These are phyloP conservation scores for Drosophila sulfurigaster DNA, from an alignment of 1,140 invertebrate genomes.

Conservation along the genomic window DNA sequence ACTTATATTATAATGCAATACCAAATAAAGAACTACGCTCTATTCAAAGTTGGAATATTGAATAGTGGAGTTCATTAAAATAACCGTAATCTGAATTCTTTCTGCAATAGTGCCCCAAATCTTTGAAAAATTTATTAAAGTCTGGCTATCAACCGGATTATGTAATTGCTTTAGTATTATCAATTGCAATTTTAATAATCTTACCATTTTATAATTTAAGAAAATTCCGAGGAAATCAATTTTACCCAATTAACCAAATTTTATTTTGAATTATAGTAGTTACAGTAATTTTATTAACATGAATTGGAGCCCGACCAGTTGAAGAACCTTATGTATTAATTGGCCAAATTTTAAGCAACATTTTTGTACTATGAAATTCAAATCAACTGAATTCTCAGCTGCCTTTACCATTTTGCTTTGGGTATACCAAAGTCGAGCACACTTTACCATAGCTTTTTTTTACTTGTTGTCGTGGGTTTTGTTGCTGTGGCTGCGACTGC, in stretches of 20 bases:
- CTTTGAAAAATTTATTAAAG: too few relatives aligned
- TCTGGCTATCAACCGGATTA: too few relatives aligned
- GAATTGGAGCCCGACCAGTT: constrained; percentile 88
- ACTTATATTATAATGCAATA: too few relatives aligned
- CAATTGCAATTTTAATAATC: constrained; percentile 87
- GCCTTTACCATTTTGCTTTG: too few relatives aligned
- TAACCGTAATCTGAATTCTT: too few relatives aligned
- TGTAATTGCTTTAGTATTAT: constrained; percentile 88
- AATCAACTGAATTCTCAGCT: too few relatives aligned
- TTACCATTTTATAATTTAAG: constrained; percentile 71
- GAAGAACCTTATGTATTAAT: constrained; percentile 88
- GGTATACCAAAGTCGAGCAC: neutral
- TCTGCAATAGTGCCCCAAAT: too few relatives aligned
- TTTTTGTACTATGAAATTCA: too few relatives aligned
- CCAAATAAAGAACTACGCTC: too few relatives aligned
- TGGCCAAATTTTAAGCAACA: constrained; percentile 39
- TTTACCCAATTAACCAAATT: constrained; percentile 87
- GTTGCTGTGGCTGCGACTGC: constrained; percentile 1
- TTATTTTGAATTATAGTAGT: constrained; percentile 86
- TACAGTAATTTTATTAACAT: constrained; percentile 87
- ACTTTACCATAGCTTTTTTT: constrained; percentile 1
- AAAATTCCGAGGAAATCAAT: constrained; percentile 86
- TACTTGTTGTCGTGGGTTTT: constrained; percentile 32
- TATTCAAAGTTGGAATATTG: too few relatives aligned
- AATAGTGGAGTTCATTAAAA: too few relatives aligned